Percentiles rank a stretch among this genome's conserved stretches.
Conservation (phyloP, 2,888 invertebrate species). For the Drosophila neutralis region DNA sequence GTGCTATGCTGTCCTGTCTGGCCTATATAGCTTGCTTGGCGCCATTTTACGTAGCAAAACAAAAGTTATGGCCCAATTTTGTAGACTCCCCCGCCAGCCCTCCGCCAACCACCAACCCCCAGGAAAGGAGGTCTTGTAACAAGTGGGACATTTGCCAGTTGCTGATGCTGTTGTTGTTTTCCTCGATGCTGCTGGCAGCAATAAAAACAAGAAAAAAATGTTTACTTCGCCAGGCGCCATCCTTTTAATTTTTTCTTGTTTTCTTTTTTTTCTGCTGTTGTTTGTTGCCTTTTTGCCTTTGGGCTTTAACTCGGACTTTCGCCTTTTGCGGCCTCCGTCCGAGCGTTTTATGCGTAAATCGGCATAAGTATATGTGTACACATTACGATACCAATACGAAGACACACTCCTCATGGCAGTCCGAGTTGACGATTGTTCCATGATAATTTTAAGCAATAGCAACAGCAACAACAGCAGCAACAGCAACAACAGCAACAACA, state of each 20-base stretch:
- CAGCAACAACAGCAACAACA: slow-evolving; percentile 13
- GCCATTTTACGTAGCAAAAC: slow-evolving; percentile 78
- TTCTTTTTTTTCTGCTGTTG: slow-evolving; percentile 4
- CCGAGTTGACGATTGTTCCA: slow-evolving; percentile 45
- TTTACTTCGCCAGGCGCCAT: slow-evolving; percentile 72
- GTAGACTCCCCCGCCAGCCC: slow-evolving; percentile 39
- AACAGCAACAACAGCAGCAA: slow-evolving; percentile 47
- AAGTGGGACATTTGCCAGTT: slow-evolving; percentile 80
- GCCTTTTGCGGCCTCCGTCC: slow-evolving; percentile 43
- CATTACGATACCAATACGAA: slow-evolving; percentile 62
- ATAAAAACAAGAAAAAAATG: slow-evolving; percentile 76
- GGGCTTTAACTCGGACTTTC: slow-evolving; percentile 39
- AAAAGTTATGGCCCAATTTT: slow-evolving; percentile 79
- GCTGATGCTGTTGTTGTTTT: slow-evolving; percentile 51
- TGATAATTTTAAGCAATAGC: slow-evolving; percentile 77
- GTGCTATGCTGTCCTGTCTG: slow-evolving; percentile 56
- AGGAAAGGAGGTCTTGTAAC: slow-evolving; percentile 57
- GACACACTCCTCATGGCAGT: not conserved
- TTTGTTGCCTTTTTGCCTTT: slow-evolving; percentile 53
- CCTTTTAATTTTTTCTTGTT: slow-evolving; percentile 57
- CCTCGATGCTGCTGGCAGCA: slow-evolving; percentile 72
- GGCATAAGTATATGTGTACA: slow-evolving; percentile 79
- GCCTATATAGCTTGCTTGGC: slow-evolving; percentile 80
- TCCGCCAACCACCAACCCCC: not conserved
- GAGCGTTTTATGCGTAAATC: slow-evolving; percentile 76